These are phyloP conservation scores for Gryon sp. DNA, from an alignment of 1,140 invertebrate genomes.

Conservation along the genomic window DNA sequence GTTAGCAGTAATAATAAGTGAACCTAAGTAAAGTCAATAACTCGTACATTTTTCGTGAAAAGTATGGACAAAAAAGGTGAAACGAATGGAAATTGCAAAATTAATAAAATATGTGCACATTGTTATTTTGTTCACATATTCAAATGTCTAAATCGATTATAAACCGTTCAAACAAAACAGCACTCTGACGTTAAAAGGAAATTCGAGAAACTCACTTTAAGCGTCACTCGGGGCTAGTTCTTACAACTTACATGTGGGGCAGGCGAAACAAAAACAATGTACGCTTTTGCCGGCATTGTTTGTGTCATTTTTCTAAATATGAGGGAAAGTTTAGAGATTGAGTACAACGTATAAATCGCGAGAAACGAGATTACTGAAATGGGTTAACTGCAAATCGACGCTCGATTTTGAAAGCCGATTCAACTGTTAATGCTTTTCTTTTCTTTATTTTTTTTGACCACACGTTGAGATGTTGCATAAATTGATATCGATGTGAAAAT, in stretches of 20 bases:
- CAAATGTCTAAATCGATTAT: slow-evolving; percentile 58
- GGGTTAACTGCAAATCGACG: slow-evolving; percentile 24
- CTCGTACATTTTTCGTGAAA: background rate
- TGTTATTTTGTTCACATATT: slow-evolving; percentile 43
- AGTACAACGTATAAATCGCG: slow-evolving; percentile 21
- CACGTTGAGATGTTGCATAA: no score
- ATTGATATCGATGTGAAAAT: background rate
- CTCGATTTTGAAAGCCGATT: slow-evolving; percentile 30
- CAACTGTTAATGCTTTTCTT: slow-evolving; percentile 1
- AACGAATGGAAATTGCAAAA: slow-evolving; percentile 15
- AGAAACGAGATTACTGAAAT: slow-evolving; percentile 36
- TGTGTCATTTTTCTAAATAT: slow-evolving; percentile 45
- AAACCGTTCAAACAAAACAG: slow-evolving; percentile 30
- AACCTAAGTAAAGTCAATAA: no score
- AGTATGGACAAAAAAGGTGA: background rate
- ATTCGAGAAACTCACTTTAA: slow-evolving; percentile 58
- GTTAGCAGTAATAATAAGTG: no score
- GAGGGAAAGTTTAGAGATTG: slow-evolving; percentile 48
- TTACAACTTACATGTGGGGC: slow-evolving; percentile 22
- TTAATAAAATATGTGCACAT: slow-evolving; percentile 45
- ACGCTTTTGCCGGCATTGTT: slow-evolving; percentile 43
- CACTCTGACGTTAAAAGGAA: slow-evolving; percentile 44
- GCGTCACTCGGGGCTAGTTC: slow-evolving; percentile 43
- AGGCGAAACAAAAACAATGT: slow-evolving; percentile 37
- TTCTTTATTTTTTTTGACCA: no score